A percentile compares a stretch with the other conserved stretches of the same genome.
Evolutionary conservation across 1,140 invertebrate genomes (phyloP).

Genomic region (Drosophila parvula): DNA sequence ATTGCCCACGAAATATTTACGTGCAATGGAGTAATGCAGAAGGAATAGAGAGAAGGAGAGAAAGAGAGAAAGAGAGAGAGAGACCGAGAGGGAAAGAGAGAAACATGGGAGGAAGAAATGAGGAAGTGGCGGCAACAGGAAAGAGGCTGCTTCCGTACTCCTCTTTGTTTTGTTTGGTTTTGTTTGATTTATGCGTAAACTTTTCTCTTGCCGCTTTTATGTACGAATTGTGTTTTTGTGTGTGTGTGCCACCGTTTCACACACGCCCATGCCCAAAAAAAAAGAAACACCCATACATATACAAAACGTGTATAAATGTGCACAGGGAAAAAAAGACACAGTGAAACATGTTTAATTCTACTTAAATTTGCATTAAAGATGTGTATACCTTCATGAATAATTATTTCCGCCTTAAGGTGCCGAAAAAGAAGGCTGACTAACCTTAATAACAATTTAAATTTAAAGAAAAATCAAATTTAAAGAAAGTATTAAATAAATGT

Average conservation of each 20-base stretch:
- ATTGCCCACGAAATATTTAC: slow-evolving; percentile 64
- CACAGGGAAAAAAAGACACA: background rate
- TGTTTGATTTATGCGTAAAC: slow-evolving; percentile 76
- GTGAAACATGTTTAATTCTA: background rate
- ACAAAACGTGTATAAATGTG: background rate
- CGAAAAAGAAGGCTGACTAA: background rate
- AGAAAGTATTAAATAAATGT: background rate
- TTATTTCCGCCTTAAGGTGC: background rate
- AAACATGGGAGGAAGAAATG: too few relatives aligned
- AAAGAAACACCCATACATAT: background rate
- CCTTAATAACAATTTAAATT: background rate
- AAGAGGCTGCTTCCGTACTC: slow-evolving; percentile 10
- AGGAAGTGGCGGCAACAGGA: background rate
- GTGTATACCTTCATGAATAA: background rate
- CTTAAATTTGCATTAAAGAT: background rate
- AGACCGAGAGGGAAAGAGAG: background rate
- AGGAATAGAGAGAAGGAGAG: background rate
- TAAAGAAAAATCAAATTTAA: background rate
- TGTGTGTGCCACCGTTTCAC: background rate
- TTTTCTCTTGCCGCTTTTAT: slow-evolving; percentile 53
- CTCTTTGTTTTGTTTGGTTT: slow-evolving; percentile 41
- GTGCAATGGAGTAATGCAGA: slow-evolving; percentile 49
- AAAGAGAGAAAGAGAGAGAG: background rate
- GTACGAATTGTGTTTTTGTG: slow-evolving; percentile 17
- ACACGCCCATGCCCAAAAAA: background rate